Conservation (phyloP, 2,113 vertebrate genomes). For the Okapia johnstoni region DNA sequence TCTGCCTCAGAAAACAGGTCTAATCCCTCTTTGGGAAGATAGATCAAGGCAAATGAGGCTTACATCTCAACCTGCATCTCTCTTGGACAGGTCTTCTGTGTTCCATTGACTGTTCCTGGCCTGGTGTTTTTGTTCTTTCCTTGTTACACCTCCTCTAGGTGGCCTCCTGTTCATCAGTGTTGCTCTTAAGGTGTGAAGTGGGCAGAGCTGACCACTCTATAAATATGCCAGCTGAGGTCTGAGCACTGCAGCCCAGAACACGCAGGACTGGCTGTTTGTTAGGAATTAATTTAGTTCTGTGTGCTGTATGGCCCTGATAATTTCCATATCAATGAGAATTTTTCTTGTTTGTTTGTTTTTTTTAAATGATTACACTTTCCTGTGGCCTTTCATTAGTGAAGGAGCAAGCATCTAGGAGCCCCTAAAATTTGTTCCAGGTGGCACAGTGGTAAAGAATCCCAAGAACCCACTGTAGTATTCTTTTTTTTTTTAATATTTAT, state of each 20-base stretch:
- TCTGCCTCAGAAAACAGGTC: background rate
- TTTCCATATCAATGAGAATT: background rate
- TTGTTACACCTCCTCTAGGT: background rate
- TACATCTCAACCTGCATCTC: background rate
- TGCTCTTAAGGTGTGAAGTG: background rate
- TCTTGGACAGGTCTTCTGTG: background rate
- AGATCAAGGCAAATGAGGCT: background rate
- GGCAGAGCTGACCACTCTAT: background rate
- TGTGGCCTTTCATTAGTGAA: background rate
- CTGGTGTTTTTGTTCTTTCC: background rate
- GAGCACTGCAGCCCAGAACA: background rate
- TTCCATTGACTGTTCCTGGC: background rate
- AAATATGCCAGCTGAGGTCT: background rate
- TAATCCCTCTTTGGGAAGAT: background rate
- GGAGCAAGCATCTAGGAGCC: background rate
- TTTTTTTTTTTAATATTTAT: background rate
- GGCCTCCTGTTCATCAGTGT: background rate
- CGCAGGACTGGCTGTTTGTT: background rate
- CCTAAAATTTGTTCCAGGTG: background rate
- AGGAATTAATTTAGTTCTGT: conserved; percentile 31
- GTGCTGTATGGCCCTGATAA: background rate
- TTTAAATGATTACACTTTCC: background rate
- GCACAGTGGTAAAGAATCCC: background rate
- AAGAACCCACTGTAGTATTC: background rate
- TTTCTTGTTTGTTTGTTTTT: background rate